Evolutionary conservation across 2,113 vertebrate genomes (phyloP), one percentile per base, ranked within the genome.

Genomic region (Meriones unguiculatus): DNA sequence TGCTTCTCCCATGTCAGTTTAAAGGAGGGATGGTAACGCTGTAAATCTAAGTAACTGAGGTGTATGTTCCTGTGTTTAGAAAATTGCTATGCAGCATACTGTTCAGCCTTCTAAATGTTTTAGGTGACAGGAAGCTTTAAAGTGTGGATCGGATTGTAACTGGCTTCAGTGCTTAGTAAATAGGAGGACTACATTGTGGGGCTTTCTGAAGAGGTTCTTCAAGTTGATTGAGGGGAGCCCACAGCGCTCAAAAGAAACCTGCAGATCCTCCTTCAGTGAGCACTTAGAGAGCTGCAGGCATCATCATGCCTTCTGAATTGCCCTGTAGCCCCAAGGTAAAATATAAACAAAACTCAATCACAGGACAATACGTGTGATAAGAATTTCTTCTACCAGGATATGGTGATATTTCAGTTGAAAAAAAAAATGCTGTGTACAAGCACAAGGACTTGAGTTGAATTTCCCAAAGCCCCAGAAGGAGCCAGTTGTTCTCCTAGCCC

Each of bases 21-120:
- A 94, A 93, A 93, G 91, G 41, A 89, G 85, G 95, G 57, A 95
- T 32, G 88, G 62, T 67, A 88, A 85, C 73, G 70, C 84, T 75
- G 54, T 93, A 97, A 94, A 90, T 97, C 88, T 93, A 93, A 95
- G 95, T 95, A 95, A 96, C 69, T 92, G 89, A 95, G 88, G 97
- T 97, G 91, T 95, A 93, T 89, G 46, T 87, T 54, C 87, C 75
- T 12, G 50, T 64, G 50, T 80, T 69, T 93, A 62, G 50, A 18
- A 93, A 94, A 93, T 57, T 82, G 90, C 89, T 92, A 95, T 22
- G 78, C 32, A 52, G 69, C 41, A 84, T 87, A 89, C 67, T 87
- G 94, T 64, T 35, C 32, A 97, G 73, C 41, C 90, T 94, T 89
- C 35, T 70, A 77, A 86, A 95, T 65, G 41, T 87, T 84, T 73